A percentile compares a stretch with the other conserved stretches of the same genome.
Evolutionary conservation across 2,888 invertebrate genomes (phyloP).

Genomic region (Villa cingulata): DNA sequence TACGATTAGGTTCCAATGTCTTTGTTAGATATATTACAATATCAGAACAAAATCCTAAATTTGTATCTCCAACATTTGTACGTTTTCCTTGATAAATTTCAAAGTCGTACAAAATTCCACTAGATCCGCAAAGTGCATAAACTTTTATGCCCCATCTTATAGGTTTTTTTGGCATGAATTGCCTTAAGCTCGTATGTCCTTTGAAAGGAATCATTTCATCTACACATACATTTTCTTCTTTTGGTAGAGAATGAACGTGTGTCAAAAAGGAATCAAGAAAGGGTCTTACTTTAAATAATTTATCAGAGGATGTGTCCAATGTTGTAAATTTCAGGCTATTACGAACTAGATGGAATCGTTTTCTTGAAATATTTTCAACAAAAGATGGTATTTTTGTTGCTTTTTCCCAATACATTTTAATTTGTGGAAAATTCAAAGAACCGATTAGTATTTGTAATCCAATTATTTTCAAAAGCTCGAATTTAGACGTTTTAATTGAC

Average conservation of each 20-base stretch:
- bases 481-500: background rate
- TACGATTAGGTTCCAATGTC: background rate
- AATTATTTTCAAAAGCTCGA: conserved; percentile 3
- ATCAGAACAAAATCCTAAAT: conserved; percentile 4
- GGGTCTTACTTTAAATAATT: background rate
- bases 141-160: conserved; percentile 6
- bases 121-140: conserved; percentile 9
- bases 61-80: conserved; percentile 3
- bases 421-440: conserved; percentile 7
- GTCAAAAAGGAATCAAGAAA: too few species aligned
- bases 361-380: conserved; percentile 1
- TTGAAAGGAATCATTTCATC: conserved; percentile 7
- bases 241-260: background rate
- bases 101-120: conserved; percentile 5
- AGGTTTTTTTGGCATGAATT: conserved; percentile 5
- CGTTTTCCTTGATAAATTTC: conserved; percentile 9
- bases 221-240: conserved; percentile 3
- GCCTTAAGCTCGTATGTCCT: conserved; percentile 1
- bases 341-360: conserved; percentile 5
- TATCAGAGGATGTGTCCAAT: background rate
- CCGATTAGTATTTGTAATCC: conserved; percentile 4
- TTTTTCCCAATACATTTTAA: conserved; percentile 7
- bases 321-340: conserved; percentile 8
- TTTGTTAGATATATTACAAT: conserved; percentile 3
- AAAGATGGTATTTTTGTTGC: conserved; percentile 5